Evolutionary conservation across 1,140 invertebrate species (phyloP).

Genomic region (Mactra quadrangularis): DNA sequence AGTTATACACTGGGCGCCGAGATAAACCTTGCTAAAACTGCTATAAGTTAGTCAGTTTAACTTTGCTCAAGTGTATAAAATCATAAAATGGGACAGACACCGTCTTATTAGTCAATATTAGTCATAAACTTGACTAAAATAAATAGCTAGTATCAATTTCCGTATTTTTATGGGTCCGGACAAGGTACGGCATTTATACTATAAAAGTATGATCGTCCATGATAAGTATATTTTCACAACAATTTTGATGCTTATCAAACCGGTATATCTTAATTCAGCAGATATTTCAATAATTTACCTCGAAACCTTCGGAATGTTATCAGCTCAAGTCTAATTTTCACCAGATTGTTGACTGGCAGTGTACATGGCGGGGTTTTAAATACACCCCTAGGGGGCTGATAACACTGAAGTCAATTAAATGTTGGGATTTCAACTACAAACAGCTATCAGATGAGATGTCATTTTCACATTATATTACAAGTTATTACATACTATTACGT

Average conservation of each 20-base stretch:
- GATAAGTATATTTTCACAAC: constrained; percentile 32
- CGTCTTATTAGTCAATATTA: no score
- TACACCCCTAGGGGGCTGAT: constrained; percentile 19
- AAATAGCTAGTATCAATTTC: no score
- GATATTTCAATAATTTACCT: constrained; percentile 47
- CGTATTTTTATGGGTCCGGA: no score
- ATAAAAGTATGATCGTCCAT: not conserved
- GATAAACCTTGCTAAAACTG: no score
- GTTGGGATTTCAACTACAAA: constrained; percentile 41
- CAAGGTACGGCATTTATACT: not conserved
- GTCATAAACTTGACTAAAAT: no score
- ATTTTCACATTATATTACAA: constrained; percentile 27
- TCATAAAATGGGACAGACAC: no score
- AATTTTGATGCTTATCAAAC: not conserved
- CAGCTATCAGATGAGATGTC: constrained; percentile 23
- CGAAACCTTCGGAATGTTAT: constrained; percentile 45
- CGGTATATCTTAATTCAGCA: constrained; percentile 16
- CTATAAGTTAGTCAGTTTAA: no score
- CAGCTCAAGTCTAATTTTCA: constrained; percentile 16
- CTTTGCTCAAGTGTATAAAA: no score
- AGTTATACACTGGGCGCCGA: no score
- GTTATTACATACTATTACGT: constrained; percentile 21
- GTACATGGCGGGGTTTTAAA: constrained; percentile 14
- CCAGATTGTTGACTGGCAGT: constrained; percentile 10
- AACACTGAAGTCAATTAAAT: constrained; percentile 44